phyloP scores from a whole-genome alignment of 2,888 invertebrate species.

The Sinotaia quadrata region DNA sequence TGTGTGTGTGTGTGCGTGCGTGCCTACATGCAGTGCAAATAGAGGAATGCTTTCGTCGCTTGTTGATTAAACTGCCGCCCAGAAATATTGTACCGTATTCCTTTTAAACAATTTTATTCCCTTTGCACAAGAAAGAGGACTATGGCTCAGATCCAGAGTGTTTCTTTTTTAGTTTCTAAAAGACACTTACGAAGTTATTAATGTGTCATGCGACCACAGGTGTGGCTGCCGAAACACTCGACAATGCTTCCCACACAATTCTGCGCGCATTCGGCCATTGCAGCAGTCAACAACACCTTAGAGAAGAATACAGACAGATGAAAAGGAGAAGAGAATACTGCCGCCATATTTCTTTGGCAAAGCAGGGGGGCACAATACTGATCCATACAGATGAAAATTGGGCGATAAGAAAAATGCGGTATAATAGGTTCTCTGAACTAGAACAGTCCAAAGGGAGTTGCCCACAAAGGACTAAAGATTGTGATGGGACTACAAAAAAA shows the following conservation, averaged over 20 bases:
- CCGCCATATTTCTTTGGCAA: constrained; percentile 7
- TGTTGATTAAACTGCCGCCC: too few relatives aligned
- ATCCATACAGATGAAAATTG: constrained; percentile 19
- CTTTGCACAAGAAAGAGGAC: neutral
- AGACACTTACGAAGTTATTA: constrained; percentile 14
- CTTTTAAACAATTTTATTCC: too few relatives aligned
- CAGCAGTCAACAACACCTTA: constrained; percentile 15
- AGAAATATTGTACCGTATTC: too few relatives aligned
- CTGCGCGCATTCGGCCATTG: constrained; percentile 7
- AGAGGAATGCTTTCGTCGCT: too few relatives aligned
- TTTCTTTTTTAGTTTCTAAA: too few relatives aligned
- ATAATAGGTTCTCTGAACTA: constrained; percentile 12
- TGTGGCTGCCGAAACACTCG: constrained; percentile 11
- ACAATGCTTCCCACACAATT: constrained; percentile 20
- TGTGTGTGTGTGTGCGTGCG: too few relatives aligned
- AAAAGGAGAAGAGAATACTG: neutral
- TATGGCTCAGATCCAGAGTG: neutral
- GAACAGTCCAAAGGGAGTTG: constrained; percentile 5
- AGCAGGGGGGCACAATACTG: constrained; percentile 11
- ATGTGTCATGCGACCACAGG: constrained; percentile 19
- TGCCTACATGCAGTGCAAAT: too few relatives aligned
- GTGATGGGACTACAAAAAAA: constrained; percentile 14
- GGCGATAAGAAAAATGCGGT: constrained; percentile 14
- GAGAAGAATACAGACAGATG: neutral
- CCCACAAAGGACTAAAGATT: neutral